Conservation (phyloP, 2,113 vertebrate species). For the Lagenorhynchus albirostris region DNA sequence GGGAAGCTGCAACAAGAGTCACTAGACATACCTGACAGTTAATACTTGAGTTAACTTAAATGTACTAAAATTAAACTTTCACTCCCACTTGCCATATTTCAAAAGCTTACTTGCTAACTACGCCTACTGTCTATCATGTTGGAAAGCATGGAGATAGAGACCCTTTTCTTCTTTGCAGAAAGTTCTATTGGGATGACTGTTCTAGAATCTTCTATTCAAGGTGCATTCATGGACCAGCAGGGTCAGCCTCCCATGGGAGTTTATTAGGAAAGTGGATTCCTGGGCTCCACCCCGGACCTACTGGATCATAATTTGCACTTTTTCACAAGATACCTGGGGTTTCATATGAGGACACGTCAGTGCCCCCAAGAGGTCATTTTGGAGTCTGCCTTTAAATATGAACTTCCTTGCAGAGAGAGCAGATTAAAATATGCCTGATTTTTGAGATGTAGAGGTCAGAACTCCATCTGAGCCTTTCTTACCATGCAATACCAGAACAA, state of each 20-base stretch:
- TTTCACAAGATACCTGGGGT: background rate
- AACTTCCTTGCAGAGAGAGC: background rate
- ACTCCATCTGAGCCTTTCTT: background rate
- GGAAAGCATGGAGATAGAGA: background rate
- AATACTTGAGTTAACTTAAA: background rate
- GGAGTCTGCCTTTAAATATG: background rate
- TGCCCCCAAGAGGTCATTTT: background rate
- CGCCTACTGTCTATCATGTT: background rate
- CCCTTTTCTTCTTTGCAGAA: background rate
- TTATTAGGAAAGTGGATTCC: background rate
- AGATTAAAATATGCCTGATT: background rate
- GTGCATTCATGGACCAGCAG: background rate
- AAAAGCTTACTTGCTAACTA: background rate
- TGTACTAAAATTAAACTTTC: background rate
- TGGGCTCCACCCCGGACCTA: background rate
- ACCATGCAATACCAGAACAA: background rate
- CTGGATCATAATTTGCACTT: background rate
- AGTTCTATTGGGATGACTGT: background rate
- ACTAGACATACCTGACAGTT: background rate
- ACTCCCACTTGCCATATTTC: background rate
- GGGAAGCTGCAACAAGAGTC: background rate
- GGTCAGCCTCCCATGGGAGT: no score
- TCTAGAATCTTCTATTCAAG: background rate
- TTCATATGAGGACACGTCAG: background rate
- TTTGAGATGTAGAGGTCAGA: background rate